These are phyloP conservation scores for Macaca nemestrina DNA, from an alignment of 2,113 vertebrate genomes.

Conservation along the genomic window DNA sequence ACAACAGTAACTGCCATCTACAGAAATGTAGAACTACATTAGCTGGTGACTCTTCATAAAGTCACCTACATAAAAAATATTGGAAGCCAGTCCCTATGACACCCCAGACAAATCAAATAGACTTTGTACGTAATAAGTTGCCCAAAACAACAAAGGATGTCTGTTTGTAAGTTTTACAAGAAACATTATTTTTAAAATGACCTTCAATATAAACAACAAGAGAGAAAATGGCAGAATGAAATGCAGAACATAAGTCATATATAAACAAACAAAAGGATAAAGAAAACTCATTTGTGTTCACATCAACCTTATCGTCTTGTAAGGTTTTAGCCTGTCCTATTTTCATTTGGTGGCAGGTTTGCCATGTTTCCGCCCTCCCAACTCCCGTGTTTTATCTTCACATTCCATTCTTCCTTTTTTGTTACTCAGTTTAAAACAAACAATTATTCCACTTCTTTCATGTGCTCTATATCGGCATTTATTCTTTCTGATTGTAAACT, in stretches of 20 bases:
- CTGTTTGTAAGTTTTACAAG: not conserved
- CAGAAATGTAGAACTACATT: not conserved
- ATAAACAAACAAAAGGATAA: not conserved
- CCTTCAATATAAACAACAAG: not conserved
- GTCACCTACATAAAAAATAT: not conserved
- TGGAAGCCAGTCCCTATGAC: not conserved
- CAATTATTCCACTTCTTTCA: not conserved
- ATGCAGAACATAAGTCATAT: not conserved
- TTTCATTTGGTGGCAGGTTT: not conserved
- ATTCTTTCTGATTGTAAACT: not conserved
- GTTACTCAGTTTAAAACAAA: not conserved
- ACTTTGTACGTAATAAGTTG: not conserved
- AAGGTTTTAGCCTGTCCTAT: not conserved
- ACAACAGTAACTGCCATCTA: not conserved
- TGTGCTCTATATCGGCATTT: not conserved
- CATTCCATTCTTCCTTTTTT: not conserved
- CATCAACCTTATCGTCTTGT: not conserved
- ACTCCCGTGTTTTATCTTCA: not conserved
- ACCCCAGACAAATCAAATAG: not conserved
- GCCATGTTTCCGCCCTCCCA: not conserved
- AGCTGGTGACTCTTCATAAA: not conserved
- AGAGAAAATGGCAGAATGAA: not conserved
- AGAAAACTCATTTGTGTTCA: not conserved
- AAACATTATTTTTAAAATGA: not conserved
- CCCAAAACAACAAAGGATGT: not conserved